Evolutionary conservation across 1,140 invertebrate species (phyloP).

Genomic region (Zaprionus ghesquierei): DNA sequence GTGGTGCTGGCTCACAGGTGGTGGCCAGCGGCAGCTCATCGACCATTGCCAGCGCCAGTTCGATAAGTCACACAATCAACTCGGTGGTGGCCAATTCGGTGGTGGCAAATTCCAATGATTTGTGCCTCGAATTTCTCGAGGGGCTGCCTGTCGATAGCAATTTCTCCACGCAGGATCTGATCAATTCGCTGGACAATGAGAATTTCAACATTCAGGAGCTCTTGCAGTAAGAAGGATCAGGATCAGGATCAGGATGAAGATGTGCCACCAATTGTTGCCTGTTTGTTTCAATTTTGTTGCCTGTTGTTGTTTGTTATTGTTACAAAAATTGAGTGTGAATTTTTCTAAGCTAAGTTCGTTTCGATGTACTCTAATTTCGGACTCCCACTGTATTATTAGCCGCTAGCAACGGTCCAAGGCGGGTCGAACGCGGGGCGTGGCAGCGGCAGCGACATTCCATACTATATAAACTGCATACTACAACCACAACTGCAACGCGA

Average conservation of each 20-base stretch:
- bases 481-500: constrained; percentile 12
- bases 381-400: constrained; percentile 55
- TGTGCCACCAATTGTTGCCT: constrained; percentile 63
- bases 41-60: constrained; percentile 82
- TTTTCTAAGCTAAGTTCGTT: constrained; percentile 66
- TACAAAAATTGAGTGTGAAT: constrained; percentile 64
- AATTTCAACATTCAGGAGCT: constrained; percentile 80
- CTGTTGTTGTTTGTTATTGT: constrained; percentile 75
- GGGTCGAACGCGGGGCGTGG: constrained; percentile 57
- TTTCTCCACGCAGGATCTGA: constrained; percentile 89
- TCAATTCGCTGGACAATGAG: constrained; percentile 85
- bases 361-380: constrained; percentile 66
- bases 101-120: constrained; percentile 86
- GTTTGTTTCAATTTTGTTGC: constrained; percentile 64
- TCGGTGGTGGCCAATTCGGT: constrained; percentile 85
- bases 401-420: constrained; percentile 63
- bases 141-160: constrained; percentile 89
- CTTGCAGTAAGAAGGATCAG: constrained; percentile 49
- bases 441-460: constrained; percentile 68
- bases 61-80: constrained; percentile 83
- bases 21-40: constrained; percentile 34
- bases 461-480: constrained; percentile 21
- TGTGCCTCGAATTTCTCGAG: constrained; percentile 91
- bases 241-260: not conserved
- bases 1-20: constrained; percentile 31